Conservation (phyloP, 2,113 vertebrate species). For the Deroptyus accipitrinus region DNA sequence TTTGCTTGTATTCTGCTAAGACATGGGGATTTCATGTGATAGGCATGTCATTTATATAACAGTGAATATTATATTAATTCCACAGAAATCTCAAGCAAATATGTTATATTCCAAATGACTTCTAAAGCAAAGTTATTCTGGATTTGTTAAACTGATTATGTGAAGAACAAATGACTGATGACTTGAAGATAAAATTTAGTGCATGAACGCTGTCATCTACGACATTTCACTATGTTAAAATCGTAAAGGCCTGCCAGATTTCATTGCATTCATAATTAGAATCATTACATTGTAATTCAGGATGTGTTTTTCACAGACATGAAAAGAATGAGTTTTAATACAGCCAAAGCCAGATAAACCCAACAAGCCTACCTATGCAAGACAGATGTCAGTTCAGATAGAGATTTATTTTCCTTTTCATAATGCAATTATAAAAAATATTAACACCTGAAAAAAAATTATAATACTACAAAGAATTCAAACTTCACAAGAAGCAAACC, state of each 20-base stretch:
- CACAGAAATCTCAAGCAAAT: slow-evolving; percentile 31
- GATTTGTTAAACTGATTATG: slow-evolving; percentile 25
- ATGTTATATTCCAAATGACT: slow-evolving; percentile 5
- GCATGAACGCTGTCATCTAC: slow-evolving; percentile 23
- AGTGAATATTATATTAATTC: slow-evolving; percentile 27
- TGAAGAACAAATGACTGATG: slow-evolving; percentile 37
- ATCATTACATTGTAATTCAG: slow-evolving; percentile 68
- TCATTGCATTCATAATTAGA: slow-evolving; percentile 50
- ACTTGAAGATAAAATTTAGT: slow-evolving; percentile 62
- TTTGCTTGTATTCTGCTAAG: background rate
- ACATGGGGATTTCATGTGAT: background rate
- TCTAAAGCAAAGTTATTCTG: slow-evolving; percentile 33
- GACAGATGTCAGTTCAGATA: slow-evolving; percentile 49
- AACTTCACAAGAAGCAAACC: background rate
- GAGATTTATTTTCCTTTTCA: slow-evolving; percentile 33
- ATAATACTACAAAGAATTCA: background rate
- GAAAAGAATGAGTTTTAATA: slow-evolving; percentile 34
- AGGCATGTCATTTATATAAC: slow-evolving; percentile 17
- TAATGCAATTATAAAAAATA: slow-evolving; percentile 60
- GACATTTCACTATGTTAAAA: slow-evolving; percentile 20
- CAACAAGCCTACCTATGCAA: slow-evolving; percentile 30
- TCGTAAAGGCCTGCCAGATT: slow-evolving; percentile 51
- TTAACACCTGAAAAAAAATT: slow-evolving; percentile 37
- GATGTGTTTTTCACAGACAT: slow-evolving; percentile 43
- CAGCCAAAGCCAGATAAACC: slow-evolving; percentile 1